Evolutionary conservation across 2,113 vertebrate species (phyloP), one percentile per base, ranked within the genome.

Genomic region (Thunnus maccoyii): DNA sequence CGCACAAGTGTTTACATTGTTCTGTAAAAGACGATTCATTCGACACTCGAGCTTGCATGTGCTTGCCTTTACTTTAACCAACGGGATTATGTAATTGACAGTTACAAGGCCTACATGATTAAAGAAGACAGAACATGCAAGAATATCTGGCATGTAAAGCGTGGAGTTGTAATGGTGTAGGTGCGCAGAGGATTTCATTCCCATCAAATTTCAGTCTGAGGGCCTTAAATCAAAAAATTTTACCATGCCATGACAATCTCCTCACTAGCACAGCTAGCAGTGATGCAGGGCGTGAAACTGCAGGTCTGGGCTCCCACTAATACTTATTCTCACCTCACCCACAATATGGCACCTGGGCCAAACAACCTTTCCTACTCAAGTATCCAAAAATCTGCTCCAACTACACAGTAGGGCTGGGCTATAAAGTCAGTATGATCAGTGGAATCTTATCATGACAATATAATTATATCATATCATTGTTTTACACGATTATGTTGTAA

Each of bases 1-100:
- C 15, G 7, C 67, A 25, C 20, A 0, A 7, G 44, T 80, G 76
- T 87, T 89, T 78, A 89, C 75, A 14, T 17, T 44, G 55, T 44
- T 88, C 67, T 66, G 56, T 72, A 73, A 83, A 70, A 52, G 58
- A 78, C 60, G 20, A 76, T 32, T 15, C 72, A 30, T 41, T 25
- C 20, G 0, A 46, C 70, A 14, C 32, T 0, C 36, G 22, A 13
- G 64, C 14, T 60, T 56, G 54, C 17, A n/a, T 4, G 54, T 16
- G 14, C 50, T 63, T 47, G 60, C 32, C 62, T 77, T 67, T 54
- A 56, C 46, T 68, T 82, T 67, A 2, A 63, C 74, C 30, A 54
- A 73, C 63, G 10, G 69, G 41, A 54, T 88, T 84, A 65, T 66
- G 62, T 48, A 84, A 83, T 32, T 11, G 36, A 3, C 50, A 54